Evolutionary conservation across 2,888 invertebrate genomes (phyloP).

Genomic region (Rhodophaea formosa): DNA sequence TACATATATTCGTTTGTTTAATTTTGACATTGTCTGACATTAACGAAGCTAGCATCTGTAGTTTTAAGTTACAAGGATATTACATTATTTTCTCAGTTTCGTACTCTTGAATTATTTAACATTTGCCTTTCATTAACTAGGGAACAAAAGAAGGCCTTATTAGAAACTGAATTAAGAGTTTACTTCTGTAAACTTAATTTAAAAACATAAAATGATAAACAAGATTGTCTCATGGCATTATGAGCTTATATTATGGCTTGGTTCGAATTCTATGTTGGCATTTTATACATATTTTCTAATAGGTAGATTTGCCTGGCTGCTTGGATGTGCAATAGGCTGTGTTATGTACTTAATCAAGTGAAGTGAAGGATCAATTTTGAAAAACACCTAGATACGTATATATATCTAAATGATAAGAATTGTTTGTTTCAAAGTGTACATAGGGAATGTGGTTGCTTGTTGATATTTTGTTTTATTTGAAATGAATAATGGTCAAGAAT

Average conservation of each 20-base stretch:
- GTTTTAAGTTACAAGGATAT: background rate
- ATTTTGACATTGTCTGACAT: constrained; percentile 2
- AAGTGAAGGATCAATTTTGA: constrained; percentile 22
- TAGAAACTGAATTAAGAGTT: background rate
- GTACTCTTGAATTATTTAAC: background rate
- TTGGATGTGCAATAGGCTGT: constrained; percentile 51
- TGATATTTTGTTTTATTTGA: constrained; percentile 24
- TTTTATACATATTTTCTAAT: constrained; percentile 43
- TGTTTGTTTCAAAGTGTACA: constrained; percentile 5
- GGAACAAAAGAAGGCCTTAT: background rate
- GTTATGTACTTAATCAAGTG: constrained; percentile 29
- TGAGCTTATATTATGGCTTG: constrained; percentile 46
- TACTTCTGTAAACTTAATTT: background rate
- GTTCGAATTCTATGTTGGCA: constrained; percentile 65
- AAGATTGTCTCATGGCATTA: constrained; percentile 6
- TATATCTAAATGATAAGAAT: background rate
- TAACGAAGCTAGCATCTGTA: background rate
- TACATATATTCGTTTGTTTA: background rate
- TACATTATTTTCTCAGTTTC: constrained; percentile 5
- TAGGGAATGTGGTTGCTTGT: constrained; percentile 24
- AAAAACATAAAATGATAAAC: background rate
- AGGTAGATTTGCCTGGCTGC: constrained; percentile 52
- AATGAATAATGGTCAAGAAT: background rate
- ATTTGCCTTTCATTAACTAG: background rate
- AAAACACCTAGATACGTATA: background rate